Base-by-base conservation (phyloP, 23 tunicate species). In the Corella eumyota region DNA sequence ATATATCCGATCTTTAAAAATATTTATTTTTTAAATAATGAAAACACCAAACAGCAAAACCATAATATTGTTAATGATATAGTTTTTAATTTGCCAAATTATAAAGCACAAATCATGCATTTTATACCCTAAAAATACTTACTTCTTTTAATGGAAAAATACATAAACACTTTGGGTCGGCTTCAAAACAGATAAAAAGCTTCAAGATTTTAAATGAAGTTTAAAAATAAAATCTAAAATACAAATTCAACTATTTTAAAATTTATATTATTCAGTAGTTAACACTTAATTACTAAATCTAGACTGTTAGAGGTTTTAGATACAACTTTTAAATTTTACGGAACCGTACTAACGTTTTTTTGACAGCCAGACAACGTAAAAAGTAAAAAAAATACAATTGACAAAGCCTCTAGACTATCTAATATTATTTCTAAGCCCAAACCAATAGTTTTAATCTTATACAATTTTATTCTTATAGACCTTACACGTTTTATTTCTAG, bases 81-180 rank as follows among this genome's bases (percentile, higher is more conserved):
- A n/a, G n/a, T n/a, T n/a, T n/a, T n/a, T n/a, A 6, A 11, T 11
- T 31, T 34, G 3, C 17, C 11, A 59, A 19, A 11, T n/a, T 11
- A 59, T 6, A 19, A 7, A 59, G 21, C 22, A 53, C 15, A 53
- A 53, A n/a, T n/a, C n/a, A n/a, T n/a, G n/a, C n/a, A 74, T 11
- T 53, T 19, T 53, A 53, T 19, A 53, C 6, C 19, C 22, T 19
- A n/a, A 22, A 53, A 6, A 53, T 15, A 66, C 94, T 75, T 56
- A 84, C 94, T 78, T 75, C 69, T 76, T 70, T 66, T 64, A 44
- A 33, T 64, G 69, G 58, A 57, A 69, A 59, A 84, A 84, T 84
- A 84, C 94, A 84, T 84, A 84, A 75, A 84, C 94, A 45, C 83
- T 84, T 61, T 72, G 74, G 94, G 83, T 65, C 61, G 57, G 30